phyloP scores from a whole-genome alignment of 2,888 invertebrate species.

The Cheiracanthium punctorium region DNA sequence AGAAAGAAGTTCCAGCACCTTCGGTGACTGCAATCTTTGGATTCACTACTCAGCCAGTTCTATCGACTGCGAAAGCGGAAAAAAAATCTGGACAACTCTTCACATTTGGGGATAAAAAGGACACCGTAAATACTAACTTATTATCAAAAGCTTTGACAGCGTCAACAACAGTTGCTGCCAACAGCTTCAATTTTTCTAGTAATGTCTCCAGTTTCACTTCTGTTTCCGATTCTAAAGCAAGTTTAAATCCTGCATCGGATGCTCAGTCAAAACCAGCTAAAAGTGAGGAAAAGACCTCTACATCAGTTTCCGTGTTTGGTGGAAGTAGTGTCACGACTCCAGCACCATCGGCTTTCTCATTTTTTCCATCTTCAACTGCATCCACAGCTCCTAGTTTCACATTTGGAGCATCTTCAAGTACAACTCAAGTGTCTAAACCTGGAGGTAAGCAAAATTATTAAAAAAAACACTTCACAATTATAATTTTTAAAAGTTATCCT shows the following conservation, averaged over 20 bases:
- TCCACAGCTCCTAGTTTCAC: conserved; percentile 16
- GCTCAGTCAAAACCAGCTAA: neutral
- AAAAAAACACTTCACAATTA: too few species aligned
- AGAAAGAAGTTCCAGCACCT: neutral
- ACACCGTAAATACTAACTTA: neutral
- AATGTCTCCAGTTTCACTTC: neutral
- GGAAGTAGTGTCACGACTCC: conserved; percentile 4
- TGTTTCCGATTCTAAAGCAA: neutral
- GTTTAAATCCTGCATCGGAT: neutral
- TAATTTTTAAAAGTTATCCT: too few species aligned
- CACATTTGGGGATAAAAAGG: conserved; percentile 17
- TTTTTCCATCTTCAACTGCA: conserved; percentile 23
- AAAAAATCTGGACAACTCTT: neutral
- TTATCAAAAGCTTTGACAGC: neutral
- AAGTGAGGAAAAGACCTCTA: conserved; percentile 11
- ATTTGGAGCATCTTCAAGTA: conserved; percentile 35
- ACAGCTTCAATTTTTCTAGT: conserved; percentile 18
- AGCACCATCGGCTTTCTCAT: conserved; percentile 26
- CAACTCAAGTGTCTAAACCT: conserved; percentile 23
- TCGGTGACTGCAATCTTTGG: conserved; percentile 12
- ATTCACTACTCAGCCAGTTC: neutral
- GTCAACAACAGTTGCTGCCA: neutral
- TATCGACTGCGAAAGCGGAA: neutral
- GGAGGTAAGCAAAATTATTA: conserved; percentile 30
- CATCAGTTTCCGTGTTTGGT: conserved; percentile 24